Evolutionary conservation across 2,888 invertebrate genomes (phyloP).

Genomic region (Sminthurinus aureus): DNA sequence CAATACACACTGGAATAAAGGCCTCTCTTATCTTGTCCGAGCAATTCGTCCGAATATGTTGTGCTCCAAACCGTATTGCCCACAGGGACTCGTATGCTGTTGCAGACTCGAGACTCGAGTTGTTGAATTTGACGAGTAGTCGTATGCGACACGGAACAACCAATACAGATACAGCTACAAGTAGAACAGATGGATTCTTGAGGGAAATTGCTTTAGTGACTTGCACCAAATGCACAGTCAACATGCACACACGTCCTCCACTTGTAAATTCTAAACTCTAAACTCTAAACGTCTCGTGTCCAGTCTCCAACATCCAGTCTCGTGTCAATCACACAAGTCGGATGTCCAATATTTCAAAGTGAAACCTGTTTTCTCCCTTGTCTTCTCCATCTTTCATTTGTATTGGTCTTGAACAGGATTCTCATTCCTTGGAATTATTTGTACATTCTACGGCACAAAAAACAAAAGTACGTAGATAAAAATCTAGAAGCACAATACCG

Average conservation of each 20-base stretch:
- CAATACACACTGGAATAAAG: too few species aligned
- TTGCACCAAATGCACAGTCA: not conserved
- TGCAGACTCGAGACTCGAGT: not conserved
- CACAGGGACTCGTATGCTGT: not conserved
- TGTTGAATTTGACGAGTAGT: not conserved
- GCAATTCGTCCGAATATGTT: too few species aligned
- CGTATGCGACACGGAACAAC: not conserved
- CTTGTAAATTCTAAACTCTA: too few species aligned
- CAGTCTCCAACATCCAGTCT: conserved; percentile 35
- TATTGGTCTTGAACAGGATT: not conserved
- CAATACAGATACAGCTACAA: not conserved
- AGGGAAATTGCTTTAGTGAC: conserved; percentile 47
- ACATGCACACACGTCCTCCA: not conserved
- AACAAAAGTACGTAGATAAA: too few species aligned
- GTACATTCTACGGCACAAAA: too few species aligned
- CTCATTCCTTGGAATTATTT: not conserved
- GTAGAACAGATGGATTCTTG: conserved; percentile 27
- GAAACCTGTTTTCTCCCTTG: conserved; percentile 27
- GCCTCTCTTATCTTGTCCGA: not conserved
- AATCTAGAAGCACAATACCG: too few species aligned
- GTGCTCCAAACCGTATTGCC: too few species aligned
- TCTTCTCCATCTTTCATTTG: not conserved
- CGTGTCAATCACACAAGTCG: conserved; percentile 49
- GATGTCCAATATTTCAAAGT: conserved; percentile 43
- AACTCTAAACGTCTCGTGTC: not conserved